Base-by-base conservation (phyloP, 2,888 invertebrate genomes). In the Molorchus minor region DNA sequence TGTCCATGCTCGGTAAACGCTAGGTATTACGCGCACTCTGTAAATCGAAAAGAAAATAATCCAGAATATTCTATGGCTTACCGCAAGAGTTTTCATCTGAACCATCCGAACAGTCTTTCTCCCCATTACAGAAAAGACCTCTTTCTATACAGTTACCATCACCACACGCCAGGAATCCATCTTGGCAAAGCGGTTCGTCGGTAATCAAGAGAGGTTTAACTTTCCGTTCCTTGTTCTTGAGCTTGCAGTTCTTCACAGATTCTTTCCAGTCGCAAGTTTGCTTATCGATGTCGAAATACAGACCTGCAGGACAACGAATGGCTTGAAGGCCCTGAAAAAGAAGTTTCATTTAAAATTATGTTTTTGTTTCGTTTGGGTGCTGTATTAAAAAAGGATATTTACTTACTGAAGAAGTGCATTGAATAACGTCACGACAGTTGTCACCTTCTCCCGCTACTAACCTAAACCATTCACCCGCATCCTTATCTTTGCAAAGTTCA, bases 201-300 rank as follows among this genome's bases (percentile, higher is more conserved):
- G 95, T 96, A 82, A 90, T 89, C 57, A 95, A 84, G 70, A 94
- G 83, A 58, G 95, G 95, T 77, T 93, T 94, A 13, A 91, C 86
- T 80, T 93, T 93, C 65, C 92, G 88, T 78, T 93, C 94, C 80
- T 94, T 94, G 81, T 90, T 92, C 84, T 94, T 94, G 72, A 90
- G 79, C 77, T 93, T 93, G 83, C 95, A 96, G 82, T 94, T 95
- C 80, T 93, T 93, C n/a, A 95, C 95, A 1, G 94, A 87, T 65
- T 90, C 93, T 80, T 93, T 95, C 95, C 95, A 96, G 79, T 95
- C 94, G 77, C 95, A 96, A 1, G 95, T 95, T 82, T 96, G 95
- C 80, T 94, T 94, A 79, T 95, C 95, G 76, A 95, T 94, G 80
- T 96, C 95, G 82, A 96, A 96, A 82, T 86, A 94, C 71, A 96